Evolutionary conservation across 2,113 vertebrate genomes (phyloP), one percentile per base, ranked within the genome.

Genomic region (Ibidorhyncha struthersii): DNA sequence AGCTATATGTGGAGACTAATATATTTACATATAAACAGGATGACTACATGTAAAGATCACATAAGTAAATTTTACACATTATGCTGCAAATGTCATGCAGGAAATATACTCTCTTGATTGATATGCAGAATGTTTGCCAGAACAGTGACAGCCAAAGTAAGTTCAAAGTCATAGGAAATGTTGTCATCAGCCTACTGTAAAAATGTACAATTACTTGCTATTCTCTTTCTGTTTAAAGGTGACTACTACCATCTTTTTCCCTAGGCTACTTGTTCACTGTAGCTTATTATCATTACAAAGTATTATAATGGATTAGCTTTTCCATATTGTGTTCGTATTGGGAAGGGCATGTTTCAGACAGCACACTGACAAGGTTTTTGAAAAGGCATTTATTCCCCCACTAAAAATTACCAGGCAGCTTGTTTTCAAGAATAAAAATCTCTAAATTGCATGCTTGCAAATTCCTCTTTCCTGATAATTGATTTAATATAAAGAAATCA

Each of bases 121-220:
- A 98, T 96, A 98, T 94, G 95, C 89, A 86, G 93, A 96, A 95
- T 90, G 71, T 97, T 98, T 98, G 96, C 96, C 97, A 96, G 96
- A 86, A 92, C 72, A 43, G 88, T 96, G 95, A 97, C 96, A 98
- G 96, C 89, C 95, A 96, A 98, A 98, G 93, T 96, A 98, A 98
- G 97, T 98, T 98, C 97, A 98, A 98, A 98, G 98, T 98, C 97
- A 97, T 55, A 96, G 95, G 91, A 98, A 98, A 97, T 78, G 76
- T 97, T 98, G 95, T 98, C 95, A 97, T 97, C 98, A 97, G 81
- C 66, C 95, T 96, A 95, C 94, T 97, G 96, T 97, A 98, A 98
- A 98, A 98, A 98, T 96, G 94, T 98, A 96, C 97, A 96, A 97
- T 97, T 97, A 95, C 95, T 98, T 98, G 86, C 76, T 96, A 91